Base-by-base conservation (phyloP, 2,888 invertebrate species). In the Aporophyla nigra region DNA sequence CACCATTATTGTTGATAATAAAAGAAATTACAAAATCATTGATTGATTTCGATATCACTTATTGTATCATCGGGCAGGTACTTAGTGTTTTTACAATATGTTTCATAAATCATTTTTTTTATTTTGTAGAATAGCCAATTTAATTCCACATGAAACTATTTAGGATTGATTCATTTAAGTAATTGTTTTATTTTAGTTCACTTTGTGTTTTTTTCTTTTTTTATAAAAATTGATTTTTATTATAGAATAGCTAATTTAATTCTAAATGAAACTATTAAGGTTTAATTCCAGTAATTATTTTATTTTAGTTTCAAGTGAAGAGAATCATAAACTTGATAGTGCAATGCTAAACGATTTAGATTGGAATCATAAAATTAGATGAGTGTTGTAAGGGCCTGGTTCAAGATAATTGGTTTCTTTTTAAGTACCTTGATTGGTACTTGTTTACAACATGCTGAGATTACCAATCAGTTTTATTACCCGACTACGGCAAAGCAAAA, bases 351-450 rank as follows among this genome's bases (percentile, higher is more conserved):
- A 54, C 56, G 63, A 56, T 56, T 74, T 74, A 61, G 27, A 65
- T 63, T 40, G 51, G 56, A 82, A 82, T 51, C 5, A 66, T 78
- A 66, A 82, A 82, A 76, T 59, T 14, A 40, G n/a, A 43, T 62
- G 43, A 53, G 58, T 24, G 21, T 59, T 49, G 27, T 49, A 65
- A 74, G 16, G 2, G 6, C n/a, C 16, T 54, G 14, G 27, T 51
- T 27, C n/a, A 51, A 69, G 58, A 33, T 70, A 43, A 33, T 43
- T 58, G 49, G 24, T 77, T 62, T 43, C 0, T 59, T 24, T 70
- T 4, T 12, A 40, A 65, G 77, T n/a, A 43, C 21, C 19, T 53
- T 69, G 6, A 19, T 19, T 16, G 46, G 33, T 49, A 59, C 24
- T n/a, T 58, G 24, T 40, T 61, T 46, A 76, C 21, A 24, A 46